Percentiles rank a stretch among this genome's conserved stretches.
These are phyloP conservation scores for Lomographa bimaculata DNA, from an alignment of 2,888 invertebrate genomes.

Conservation along the genomic window DNA sequence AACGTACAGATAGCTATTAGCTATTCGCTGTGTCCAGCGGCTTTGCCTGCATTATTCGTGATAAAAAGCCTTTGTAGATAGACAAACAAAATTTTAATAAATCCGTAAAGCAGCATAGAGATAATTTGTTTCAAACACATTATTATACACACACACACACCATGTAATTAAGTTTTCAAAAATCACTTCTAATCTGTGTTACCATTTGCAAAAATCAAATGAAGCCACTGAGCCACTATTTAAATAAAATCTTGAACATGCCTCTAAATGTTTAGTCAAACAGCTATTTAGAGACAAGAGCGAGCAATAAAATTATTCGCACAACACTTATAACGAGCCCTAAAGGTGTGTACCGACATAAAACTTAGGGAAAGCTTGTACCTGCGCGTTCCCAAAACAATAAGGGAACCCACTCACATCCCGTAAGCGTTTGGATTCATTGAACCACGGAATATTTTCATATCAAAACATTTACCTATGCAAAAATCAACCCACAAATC, in stretches of 20 bases:
- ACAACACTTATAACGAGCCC: constrained; percentile 33
- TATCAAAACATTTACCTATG: constrained; percentile 36
- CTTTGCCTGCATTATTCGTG: too few relatives aligned
- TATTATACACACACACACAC: too few relatives aligned
- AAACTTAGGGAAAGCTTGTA: constrained; percentile 26
- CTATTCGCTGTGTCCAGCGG: too few relatives aligned
- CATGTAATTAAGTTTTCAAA: too few relatives aligned
- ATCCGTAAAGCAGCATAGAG: too few relatives aligned
- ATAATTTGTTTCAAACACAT: too few relatives aligned
- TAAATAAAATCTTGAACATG: constrained; percentile 15
- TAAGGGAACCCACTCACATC: constrained; percentile 32
- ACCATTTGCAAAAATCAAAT: constrained; percentile 1
- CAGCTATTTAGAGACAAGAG: constrained; percentile 11
- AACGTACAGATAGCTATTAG: too few relatives aligned
- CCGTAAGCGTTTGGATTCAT: constrained; percentile 31
- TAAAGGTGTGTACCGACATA: constrained; percentile 30
- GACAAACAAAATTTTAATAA: too few relatives aligned
- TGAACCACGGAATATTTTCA: constrained; percentile 28
- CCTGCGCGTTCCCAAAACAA: constrained; percentile 32
- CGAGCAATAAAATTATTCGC: constrained; percentile 22
- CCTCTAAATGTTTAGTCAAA: constrained; percentile 19
- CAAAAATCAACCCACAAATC: constrained; percentile 40
- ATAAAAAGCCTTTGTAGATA: too few relatives aligned
- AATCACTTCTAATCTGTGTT: too few relatives aligned
- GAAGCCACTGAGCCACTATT: constrained; percentile 9